Evolutionary conservation across 2,113 vertebrate species (phyloP), one percentile per base, ranked within the genome.

Genomic region (Lophochroa leadbeateri): DNA sequence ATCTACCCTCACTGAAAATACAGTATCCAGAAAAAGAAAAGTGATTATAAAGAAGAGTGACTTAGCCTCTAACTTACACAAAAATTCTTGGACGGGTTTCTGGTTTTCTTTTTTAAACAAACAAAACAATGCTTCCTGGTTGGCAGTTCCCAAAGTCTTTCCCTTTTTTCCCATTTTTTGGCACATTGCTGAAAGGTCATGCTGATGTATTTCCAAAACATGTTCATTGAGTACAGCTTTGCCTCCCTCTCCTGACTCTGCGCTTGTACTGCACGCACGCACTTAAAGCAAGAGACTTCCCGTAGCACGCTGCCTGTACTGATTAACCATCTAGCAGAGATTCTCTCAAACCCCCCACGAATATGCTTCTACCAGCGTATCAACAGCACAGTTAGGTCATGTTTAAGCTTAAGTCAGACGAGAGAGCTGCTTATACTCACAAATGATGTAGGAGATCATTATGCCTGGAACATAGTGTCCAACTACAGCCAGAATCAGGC

Each of bases 381-480:
- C 80, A 78, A 72, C 55, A 80, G 79, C 87, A 94, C 28, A 64
- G 70, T 39, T 80, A 81, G 52, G 71, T 57, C 55, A 46, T 9
- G 13, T 72, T 72, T 88, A 39, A 68, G 85, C 74, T 92, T 82
- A 94, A 65, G 67, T 84, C 71, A 94, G 70, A 72, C 21, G 47
- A 70, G 61, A 91, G 44, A 53, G 9, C 43, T 84, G 80, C 86
- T 94, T 68, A 87, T 96, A 98, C 99, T 99, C 98, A 99, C 99
- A 98, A 96, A 99, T 98, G 79, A 99, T 99, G 96, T 99, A 99
- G 91, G 99, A 99, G 97, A 99, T 99, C 99, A 99, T 99, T 96
- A 99, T 99, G 97, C 99, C 99, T 21, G 99, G 99, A 94, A 99
- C 98, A 96, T 99, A 99, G 98, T 99, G 99, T 93, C 99, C 99